Conservation (phyloP, 2,888 invertebrate genomes). For the Onchidella celtica region DNA sequence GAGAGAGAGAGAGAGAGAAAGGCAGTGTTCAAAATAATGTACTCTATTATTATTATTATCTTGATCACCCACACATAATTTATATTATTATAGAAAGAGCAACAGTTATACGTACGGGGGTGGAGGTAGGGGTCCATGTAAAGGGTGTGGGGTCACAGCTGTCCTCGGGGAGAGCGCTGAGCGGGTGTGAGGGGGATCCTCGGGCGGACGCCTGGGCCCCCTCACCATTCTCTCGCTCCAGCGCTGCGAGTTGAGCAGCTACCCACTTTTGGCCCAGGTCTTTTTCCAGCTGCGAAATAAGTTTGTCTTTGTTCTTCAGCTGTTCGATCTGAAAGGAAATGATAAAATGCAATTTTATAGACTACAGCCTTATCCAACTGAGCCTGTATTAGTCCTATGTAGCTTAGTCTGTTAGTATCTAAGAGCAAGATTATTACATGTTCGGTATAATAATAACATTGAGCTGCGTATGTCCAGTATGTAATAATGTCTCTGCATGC, state of each 20-base stretch:
- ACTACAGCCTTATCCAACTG: too few species aligned
- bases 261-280: slow-evolving; percentile 61
- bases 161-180: slow-evolving; percentile 55
- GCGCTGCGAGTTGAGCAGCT: slow-evolving; percentile 50
- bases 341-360: slow-evolving; percentile 4
- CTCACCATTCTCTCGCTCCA: slow-evolving; percentile 40
- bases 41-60: too few species aligned
- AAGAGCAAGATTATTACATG: too few species aligned
- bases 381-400: too few species aligned
- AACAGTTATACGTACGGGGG: slow-evolving; percentile 29
- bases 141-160: slow-evolving; percentile 59
- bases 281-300: slow-evolving; percentile 63
- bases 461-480: too few species aligned
- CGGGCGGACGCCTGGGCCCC: slow-evolving; percentile 5
- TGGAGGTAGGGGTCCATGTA: slow-evolving; percentile 55
- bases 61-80: too few species aligned
- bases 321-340: slow-evolving; percentile 57
- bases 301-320: slow-evolving; percentile 62
- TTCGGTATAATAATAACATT: too few species aligned
- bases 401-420: too few species aligned
- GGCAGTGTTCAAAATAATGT: too few species aligned
- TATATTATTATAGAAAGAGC: background rate
- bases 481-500: too few species aligned
- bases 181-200: slow-evolving; percentile 30
- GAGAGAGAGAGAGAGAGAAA: too few species aligned